Base-by-base conservation (phyloP, 2,888 invertebrate species). In the Drosophila atroscutellata region DNA sequence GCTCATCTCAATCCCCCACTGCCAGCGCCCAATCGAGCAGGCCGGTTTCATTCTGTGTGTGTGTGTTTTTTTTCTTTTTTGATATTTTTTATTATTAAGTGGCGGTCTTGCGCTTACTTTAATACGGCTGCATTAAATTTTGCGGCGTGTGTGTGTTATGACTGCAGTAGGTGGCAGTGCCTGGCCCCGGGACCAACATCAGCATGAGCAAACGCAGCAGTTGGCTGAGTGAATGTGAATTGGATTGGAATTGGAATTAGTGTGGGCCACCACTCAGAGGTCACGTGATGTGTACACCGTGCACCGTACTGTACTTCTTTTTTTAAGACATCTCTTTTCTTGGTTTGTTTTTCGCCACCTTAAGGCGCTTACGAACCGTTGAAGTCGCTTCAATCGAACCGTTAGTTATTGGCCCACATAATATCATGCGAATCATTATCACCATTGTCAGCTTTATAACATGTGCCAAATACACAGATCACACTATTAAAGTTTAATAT, bases 41-140 rank as follows among this genome's bases (percentile, higher is more conserved):
- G 51, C 66, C 83, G 84, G 69, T 82, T 79, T 59, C 15, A 30
- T 56, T 42, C 55, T 51, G n/a, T 49, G 8, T 15, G 30, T 50
- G 52, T 34, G 34, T 39, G 8, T 7, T 39, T 37, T 62, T 36
- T 36, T 49, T 26, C 28, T 30, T 15, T 49, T 37, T 26, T 55
- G 24, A 42, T 62, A 39, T 80, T 52, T 68, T 69, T 62, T 75
- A 72, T 73, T 81, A 77, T 83, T 88, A 88, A 87, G 89, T 84
- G 86, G 84, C 83, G 83, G 86, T 83, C 86, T 84, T 82, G 83
- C 63, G 87, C 85, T 89, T 68, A 85, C 85, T 89, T 84, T 89
- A 84, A 89, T 84, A 85, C 76, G 85, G 83, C 69, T 87, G 83
- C 87, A 89, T 89, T 89, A 89, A 86, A 75, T 78, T 78, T 59